These are phyloP conservation scores for Chrysemys picta DNA, from an alignment of 2,113 vertebrate species.

Conservation along the genomic window DNA sequence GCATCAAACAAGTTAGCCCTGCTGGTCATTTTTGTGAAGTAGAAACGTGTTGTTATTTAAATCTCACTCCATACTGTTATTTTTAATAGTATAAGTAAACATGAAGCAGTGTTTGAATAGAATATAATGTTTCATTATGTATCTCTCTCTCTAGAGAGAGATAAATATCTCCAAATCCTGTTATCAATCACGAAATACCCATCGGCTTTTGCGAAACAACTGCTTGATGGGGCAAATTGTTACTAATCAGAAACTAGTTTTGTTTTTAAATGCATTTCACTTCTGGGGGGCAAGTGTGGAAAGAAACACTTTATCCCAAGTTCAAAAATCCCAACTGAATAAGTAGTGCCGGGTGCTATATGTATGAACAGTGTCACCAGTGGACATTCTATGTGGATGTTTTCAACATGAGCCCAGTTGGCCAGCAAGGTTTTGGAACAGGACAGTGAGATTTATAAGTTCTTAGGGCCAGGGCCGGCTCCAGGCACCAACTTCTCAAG, in stretches of 20 bases:
- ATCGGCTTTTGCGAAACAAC: neutral
- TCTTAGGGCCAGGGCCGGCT: neutral
- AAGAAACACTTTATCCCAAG: neutral
- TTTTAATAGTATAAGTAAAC: slow-evolving; percentile 12
- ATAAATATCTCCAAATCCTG: neutral
- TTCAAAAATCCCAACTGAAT: neutral
- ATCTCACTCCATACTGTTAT: neutral
- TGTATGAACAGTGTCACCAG: neutral
- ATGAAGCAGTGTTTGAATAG: neutral
- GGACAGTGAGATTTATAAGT: neutral
- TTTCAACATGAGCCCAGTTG: neutral
- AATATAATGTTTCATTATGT: neutral
- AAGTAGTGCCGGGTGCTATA: neutral
- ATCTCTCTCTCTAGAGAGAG: accelerated
- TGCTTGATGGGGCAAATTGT: neutral
- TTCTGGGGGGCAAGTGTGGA: neutral
- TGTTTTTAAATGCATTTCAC: neutral
- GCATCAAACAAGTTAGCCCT: neutral
- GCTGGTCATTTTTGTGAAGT: slow-evolving; percentile 33
- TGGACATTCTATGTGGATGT: neutral
- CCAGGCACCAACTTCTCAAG: too few species aligned
- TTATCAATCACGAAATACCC: neutral
- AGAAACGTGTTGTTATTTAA: slow-evolving; percentile 35
- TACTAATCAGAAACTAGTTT: neutral
- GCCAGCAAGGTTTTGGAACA: neutral